A percentile compares a stretch with the other conserved stretches of the same genome.
phyloP scores from a whole-genome alignment of 2,888 invertebrate species.

The Chloroclysta siterata region DNA sequence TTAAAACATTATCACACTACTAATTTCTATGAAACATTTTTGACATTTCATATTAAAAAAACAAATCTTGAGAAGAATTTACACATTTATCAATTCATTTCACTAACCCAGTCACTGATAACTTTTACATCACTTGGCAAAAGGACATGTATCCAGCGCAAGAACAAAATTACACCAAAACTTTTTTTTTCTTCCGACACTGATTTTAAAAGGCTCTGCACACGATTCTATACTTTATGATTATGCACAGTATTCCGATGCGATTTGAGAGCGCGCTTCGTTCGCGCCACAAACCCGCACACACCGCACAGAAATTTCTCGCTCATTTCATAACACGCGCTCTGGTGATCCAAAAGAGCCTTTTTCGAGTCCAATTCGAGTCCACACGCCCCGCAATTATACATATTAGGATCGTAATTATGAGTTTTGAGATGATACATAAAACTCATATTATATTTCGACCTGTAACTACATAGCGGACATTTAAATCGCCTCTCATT shows the following conservation, averaged over 20 bases:
- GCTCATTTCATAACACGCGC: not conserved
- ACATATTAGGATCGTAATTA: conserved; percentile 24
- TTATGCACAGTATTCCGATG: conserved; percentile 12
- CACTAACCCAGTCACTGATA: no score
- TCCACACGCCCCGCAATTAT: conserved; percentile 14
- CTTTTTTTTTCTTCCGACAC: no score
- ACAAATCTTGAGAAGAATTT: no score
- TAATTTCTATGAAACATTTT: no score
- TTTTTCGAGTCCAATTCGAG: not conserved
- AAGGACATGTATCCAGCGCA: no score
- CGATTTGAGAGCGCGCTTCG: conserved; percentile 6
- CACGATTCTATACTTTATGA: not conserved
- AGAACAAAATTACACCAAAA: no score
- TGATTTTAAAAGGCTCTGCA: no score
- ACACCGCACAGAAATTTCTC: conserved; percentile 6
- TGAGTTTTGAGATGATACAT: conserved; percentile 68
- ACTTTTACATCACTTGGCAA: no score
- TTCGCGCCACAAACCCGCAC: not conserved
- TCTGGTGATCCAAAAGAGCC: conserved; percentile 15
- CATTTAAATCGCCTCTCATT: conserved; percentile 61
- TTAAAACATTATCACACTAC: no score
- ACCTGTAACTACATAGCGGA: conserved; percentile 63
- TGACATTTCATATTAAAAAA: no score
- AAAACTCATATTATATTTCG: conserved; percentile 66
- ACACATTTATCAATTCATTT: no score